Conservation (phyloP, 2,113 vertebrate genomes). For the Ardeotis arabs region DNA sequence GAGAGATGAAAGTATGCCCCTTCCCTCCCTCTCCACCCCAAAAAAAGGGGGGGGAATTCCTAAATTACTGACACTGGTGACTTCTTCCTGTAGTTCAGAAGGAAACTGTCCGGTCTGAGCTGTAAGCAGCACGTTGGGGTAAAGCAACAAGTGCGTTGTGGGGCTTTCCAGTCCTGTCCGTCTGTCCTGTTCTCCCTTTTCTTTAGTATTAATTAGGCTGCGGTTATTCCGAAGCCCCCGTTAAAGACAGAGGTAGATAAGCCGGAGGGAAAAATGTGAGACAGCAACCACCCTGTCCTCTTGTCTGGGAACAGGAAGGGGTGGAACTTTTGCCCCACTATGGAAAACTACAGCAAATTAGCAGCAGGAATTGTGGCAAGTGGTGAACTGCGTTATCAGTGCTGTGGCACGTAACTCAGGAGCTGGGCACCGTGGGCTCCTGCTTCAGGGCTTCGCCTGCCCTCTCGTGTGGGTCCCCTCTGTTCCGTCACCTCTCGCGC, state of each 20-base stretch:
- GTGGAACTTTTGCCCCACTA: background rate
- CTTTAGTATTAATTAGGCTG: background rate
- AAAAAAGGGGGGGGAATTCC: accelerated
- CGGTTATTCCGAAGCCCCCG: accelerated
- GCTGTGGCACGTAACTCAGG: background rate
- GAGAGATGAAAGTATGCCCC: background rate
- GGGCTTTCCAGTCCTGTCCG: background rate
- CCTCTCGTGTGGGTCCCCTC: background rate
- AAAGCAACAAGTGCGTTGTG: accelerated
- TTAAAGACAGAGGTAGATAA: background rate
- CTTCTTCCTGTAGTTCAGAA: background rate
- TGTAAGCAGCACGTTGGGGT: background rate
- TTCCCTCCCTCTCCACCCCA: accelerated
- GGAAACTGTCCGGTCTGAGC: background rate
- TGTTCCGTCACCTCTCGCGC: background rate
- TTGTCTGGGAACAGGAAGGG: background rate
- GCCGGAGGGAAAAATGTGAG: background rate
- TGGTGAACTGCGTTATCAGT: too few species aligned
- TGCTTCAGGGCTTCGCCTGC: background rate
- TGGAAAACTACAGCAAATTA: background rate
- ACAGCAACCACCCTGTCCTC: too few species aligned
- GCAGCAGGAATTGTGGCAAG: background rate
- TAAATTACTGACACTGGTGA: background rate
- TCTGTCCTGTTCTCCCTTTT: too few species aligned
- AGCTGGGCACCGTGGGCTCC: background rate